Percentiles rank a stretch among this genome's conserved stretches.
Conservation (phyloP, 2,113 vertebrate genomes). For the Diphyllodes magnificus region DNA sequence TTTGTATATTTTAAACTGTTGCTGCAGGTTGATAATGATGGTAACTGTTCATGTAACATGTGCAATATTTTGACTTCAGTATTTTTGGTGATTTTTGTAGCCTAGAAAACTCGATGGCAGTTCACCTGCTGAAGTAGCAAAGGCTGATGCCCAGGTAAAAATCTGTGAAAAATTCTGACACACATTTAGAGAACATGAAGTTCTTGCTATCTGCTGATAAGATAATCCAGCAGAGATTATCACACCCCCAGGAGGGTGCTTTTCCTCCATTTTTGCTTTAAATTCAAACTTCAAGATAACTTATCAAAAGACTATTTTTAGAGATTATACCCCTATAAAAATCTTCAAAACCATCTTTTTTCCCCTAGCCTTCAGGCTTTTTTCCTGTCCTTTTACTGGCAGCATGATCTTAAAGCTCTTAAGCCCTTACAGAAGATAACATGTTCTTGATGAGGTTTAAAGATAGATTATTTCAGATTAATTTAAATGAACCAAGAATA, state of each 20-base stretch:
- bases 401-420: not conserved
- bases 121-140: not conserved
- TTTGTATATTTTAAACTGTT: not conserved
- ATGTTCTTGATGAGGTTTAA: not conserved
- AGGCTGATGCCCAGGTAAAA: not conserved
- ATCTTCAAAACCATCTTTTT: not conserved
- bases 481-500: not conserved
- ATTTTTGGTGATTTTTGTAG: not conserved
- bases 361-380: not conserved
- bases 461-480: not conserved
- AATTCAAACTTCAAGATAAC: not conserved
- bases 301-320: not conserved
- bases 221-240: not conserved
- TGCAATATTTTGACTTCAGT: not conserved
- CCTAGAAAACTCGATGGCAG: not conserved
- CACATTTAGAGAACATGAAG: not conserved
- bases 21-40: not conserved
- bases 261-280: not conserved
- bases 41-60: not conserved
- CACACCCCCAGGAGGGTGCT: not conserved
- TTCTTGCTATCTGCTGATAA: not conserved
- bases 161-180: not conserved
- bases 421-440: not conserved
- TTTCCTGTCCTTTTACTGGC: not conserved
- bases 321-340: not conserved